Conservation (phyloP, 2,113 vertebrate species). For the Nothobranchius furzeri region DNA sequence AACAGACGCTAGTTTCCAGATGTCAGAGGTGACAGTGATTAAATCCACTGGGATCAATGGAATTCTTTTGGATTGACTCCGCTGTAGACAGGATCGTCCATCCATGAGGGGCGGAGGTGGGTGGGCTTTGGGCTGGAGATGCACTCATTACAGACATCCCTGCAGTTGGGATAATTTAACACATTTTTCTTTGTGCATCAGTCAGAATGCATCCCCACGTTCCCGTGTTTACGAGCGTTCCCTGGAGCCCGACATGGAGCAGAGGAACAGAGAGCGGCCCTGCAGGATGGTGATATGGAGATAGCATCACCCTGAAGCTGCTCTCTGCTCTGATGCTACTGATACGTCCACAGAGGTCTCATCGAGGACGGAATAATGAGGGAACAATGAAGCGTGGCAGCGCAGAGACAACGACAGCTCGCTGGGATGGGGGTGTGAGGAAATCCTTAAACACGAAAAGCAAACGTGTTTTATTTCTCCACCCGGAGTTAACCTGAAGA, state of each 20-base stretch:
- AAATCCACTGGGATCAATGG: slow-evolving; percentile 26
- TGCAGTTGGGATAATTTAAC: background rate
- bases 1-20: background rate
- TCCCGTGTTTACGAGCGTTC: background rate
- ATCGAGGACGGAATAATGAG: slow-evolving; percentile 31
- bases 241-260: background rate
- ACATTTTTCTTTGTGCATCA: no score
- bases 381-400: slow-evolving; percentile 5
- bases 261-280: background rate
- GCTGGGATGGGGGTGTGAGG: background rate
- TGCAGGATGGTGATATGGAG: slow-evolving; percentile 8
- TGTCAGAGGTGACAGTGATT: slow-evolving; percentile 18
- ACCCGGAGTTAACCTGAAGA: no score
- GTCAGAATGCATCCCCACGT: no score
- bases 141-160: slow-evolving; percentile 42
- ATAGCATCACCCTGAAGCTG: slow-evolving; percentile 23
- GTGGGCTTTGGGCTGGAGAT: slow-evolving; percentile 7
- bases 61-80: slow-evolving; percentile 27
- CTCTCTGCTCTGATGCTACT: slow-evolving; percentile 21
- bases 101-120: background rate
- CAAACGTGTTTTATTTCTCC: no score
- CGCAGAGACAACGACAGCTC: background rate
- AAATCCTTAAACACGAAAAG: no score
- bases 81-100: background rate
- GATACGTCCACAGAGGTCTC: slow-evolving; percentile 38